Percentiles rank a stretch among this genome's conserved stretches.
phyloP scores from a whole-genome alignment of 35 echinoderm and acorn worm genomes.

The Ophioderma brevispina region DNA sequence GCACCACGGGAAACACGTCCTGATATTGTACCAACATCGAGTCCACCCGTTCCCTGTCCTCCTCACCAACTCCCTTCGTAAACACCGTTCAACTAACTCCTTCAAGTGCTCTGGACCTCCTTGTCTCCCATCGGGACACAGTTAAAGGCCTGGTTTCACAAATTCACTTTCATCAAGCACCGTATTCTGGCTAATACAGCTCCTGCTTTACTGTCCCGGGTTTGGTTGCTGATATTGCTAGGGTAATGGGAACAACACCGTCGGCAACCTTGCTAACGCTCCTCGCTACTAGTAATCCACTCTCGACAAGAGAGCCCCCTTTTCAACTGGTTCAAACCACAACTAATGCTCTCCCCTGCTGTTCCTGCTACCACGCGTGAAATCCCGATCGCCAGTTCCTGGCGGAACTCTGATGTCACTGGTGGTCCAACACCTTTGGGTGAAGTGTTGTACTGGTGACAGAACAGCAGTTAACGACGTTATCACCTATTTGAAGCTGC shows the following conservation, averaged over 20 bases:
- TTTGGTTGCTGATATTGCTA: background rate
- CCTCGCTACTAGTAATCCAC: background rate
- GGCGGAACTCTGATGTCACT: background rate
- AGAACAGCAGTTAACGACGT: background rate
- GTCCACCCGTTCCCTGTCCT: background rate
- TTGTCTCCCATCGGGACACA: too few species aligned
- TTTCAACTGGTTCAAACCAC: background rate
- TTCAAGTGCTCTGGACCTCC: background rate
- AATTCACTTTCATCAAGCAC: too few species aligned
- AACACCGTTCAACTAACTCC: background rate
- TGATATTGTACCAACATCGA: constrained; percentile 4
- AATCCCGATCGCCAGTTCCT: background rate
- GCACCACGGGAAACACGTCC: constrained; percentile 30
- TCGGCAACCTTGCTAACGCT: background rate
- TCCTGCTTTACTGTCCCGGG: too few species aligned
- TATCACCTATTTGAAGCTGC: background rate
- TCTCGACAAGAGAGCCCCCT: background rate
- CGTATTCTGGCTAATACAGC: too few species aligned
- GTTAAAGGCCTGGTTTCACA: too few species aligned
- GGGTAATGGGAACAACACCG: background rate
- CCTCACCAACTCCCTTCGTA: background rate
- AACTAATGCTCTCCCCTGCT: background rate
- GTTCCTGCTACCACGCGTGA: background rate
- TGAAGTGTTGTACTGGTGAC: background rate
- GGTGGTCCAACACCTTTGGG: background rate